phyloP scores from a whole-genome alignment of 2,113 vertebrate species.

The Tupaia tana region DNA sequence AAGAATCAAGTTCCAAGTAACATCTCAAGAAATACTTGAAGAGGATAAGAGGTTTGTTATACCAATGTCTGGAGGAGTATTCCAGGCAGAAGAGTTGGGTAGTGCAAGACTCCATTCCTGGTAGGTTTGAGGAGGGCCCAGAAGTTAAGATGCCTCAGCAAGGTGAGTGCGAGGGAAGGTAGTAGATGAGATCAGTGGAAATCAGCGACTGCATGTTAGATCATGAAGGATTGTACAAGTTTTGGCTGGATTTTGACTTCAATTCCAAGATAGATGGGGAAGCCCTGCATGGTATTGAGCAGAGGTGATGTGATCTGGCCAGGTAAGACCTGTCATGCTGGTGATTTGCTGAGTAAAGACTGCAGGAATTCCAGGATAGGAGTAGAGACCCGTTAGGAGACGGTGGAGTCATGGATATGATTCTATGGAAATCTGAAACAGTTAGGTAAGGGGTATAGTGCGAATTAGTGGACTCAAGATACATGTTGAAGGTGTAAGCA shows the following conservation, averaged over 20 bases:
- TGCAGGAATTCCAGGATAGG: background rate
- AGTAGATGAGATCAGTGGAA: background rate
- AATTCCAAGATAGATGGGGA: background rate
- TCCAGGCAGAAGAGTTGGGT: background rate
- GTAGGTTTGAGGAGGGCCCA: background rate
- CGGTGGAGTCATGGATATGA: background rate
- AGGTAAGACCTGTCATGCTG: background rate
- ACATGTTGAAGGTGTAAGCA: background rate
- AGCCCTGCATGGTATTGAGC: background rate
- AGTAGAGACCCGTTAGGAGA: background rate
- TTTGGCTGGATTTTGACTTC: background rate
- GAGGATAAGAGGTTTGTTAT: background rate
- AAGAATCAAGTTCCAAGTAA: background rate
- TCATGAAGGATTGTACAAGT: background rate
- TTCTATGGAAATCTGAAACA: background rate
- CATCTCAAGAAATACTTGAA: background rate
- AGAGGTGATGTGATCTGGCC: background rate
- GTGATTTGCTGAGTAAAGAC: background rate
- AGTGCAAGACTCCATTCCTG: background rate
- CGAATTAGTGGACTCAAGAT: background rate
- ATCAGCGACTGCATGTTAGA: background rate
- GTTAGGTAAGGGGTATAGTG: background rate
- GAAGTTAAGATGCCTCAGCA: background rate
- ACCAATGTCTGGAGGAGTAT: background rate
- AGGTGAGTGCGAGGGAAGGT: background rate